Evolutionary conservation across 2,113 vertebrate genomes (phyloP), one percentile per base, ranked within the genome.

Genomic region (Lonchura striata): DNA sequence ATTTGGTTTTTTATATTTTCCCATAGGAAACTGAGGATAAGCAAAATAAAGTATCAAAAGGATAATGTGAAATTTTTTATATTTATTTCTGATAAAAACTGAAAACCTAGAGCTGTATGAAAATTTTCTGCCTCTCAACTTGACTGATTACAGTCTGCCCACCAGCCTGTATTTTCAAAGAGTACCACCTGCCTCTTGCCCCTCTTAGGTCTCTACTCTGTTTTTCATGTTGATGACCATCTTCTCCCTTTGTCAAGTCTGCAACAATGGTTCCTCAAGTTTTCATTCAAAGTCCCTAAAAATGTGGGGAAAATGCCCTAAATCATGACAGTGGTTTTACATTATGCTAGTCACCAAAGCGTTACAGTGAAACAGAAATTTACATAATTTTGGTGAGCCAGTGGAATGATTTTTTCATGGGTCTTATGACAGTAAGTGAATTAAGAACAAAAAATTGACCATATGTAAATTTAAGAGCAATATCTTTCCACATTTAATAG

Each of bases 261-360:
- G 17, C 21, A 81, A 20, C 3, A 65, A 19, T 47, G 7, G 31
- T 39, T 17, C 4, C 54, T 82, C 25, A 39, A 5, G 9, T 70
- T 12, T 70, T 12, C 18, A 6, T 59, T n/a, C 10, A 17, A 53
- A 78, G 44, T 64, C 13, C 13, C 22, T 17, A 20, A 18, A 94
- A 88, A 28, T 2, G 8, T 15, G 6, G 10, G 4, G 6, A 0
- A 19, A 68, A 50, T 41, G 10, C 14, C 16, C 18, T 44, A 56
- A 90, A 88, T 13, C 13, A n/a, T 24, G 17, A 23, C 1, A 63
- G 5, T 0, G 1, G 3, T 37, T 74, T 82, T 42, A 57, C 11
- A 17, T 31, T 54, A 19, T 37, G 7, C 11, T 60, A 66, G 2
- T 46, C 46, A 60, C 9, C 4, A 11, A 71, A 59, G 1, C 35